Percentiles rank a stretch among this genome's conserved stretches.
These are phyloP conservation scores for Scleropages formosus DNA, from an alignment of 2,797 vertebrate genomes.

Conservation along the genomic window DNA sequence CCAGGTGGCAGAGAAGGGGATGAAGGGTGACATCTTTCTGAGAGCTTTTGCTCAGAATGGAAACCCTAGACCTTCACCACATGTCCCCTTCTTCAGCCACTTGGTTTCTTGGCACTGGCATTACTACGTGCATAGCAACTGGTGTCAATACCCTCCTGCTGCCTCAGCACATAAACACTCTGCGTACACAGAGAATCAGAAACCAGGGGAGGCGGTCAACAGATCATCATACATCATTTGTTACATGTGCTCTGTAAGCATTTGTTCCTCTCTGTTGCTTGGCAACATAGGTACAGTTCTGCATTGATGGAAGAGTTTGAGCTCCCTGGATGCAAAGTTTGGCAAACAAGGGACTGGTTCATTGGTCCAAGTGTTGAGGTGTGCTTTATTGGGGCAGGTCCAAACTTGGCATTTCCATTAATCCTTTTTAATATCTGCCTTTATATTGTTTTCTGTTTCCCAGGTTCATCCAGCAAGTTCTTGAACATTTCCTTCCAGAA, in stretches of 20 bases:
- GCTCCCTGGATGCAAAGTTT: conserved; percentile 27
- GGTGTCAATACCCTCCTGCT: conserved; percentile 5
- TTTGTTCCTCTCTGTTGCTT: conserved; percentile 54
- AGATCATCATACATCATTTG: conserved; percentile 59
- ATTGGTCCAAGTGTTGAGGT: not conserved
- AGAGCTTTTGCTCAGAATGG: conserved; percentile 21
- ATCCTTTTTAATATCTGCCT: conserved; percentile 6
- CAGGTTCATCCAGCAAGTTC: not conserved
- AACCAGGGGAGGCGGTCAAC: conserved; percentile 41
- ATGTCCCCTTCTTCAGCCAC: conserved; percentile 45
- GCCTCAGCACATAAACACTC: conserved; percentile 33
- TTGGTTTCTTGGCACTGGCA: no score
- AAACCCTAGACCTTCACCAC: conserved; percentile 14
- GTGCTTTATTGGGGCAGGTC: conserved; percentile 17
- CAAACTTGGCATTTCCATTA: conserved; percentile 24
- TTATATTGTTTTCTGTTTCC: not conserved
- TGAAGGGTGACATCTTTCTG: not conserved
- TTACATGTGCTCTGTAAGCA: conserved; percentile 55
- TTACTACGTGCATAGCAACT: conserved; percentile 43
- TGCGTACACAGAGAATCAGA: conserved; percentile 34
- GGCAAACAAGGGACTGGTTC: conserved; percentile 31
- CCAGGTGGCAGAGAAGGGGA: not conserved
- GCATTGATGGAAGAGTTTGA: conserved; percentile 30
- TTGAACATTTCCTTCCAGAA: not conserved
- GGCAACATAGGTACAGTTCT: conserved; percentile 51